Evolutionary conservation across 2,888 invertebrate genomes (phyloP).

Genomic region (Syritta pipiens): DNA sequence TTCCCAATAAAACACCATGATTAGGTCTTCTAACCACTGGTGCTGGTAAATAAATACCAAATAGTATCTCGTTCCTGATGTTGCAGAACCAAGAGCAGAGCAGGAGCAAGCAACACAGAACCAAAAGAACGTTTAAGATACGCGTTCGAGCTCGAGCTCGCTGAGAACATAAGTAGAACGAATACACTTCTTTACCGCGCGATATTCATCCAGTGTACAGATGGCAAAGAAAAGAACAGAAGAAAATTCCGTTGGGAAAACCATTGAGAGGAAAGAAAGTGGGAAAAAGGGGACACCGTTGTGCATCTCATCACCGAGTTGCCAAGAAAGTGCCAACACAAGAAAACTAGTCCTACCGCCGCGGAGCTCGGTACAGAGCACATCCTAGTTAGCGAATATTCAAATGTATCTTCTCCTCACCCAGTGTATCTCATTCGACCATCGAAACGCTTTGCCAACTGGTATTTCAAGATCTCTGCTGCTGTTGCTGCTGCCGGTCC

Average conservation of each 20-base stretch:
- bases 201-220: neutral
- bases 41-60: conserved; percentile 28
- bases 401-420: conserved; percentile 42
- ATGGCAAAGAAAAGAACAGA: conserved; percentile 44
- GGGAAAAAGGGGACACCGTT: conserved; percentile 59
- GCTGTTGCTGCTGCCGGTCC: neutral
- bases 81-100: too few species aligned
- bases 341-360: conserved; percentile 46
- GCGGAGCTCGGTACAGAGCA: too few species aligned
- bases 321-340: conserved; percentile 30
- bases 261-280: conserved; percentile 31
- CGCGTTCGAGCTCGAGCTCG: conserved; percentile 30
- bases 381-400: conserved; percentile 64
- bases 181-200: conserved; percentile 24
- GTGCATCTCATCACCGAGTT: conserved; percentile 32
- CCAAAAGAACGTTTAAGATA: conserved; percentile 37
- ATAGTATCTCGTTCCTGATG: conserved; percentile 13
- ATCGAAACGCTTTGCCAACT: conserved; percentile 56
- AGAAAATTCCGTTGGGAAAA: conserved; percentile 58
- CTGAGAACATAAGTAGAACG: conserved; percentile 63
- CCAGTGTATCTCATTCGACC: conserved; percentile 58
- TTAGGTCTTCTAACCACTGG: conserved; percentile 34
- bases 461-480: conserved; percentile 52
- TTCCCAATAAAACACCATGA: conserved; percentile 61
- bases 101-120: neutral